These are phyloP conservation scores for Phylloscopus collybita DNA, from an alignment of 2,797 vertebrate species.

Conservation along the genomic window DNA sequence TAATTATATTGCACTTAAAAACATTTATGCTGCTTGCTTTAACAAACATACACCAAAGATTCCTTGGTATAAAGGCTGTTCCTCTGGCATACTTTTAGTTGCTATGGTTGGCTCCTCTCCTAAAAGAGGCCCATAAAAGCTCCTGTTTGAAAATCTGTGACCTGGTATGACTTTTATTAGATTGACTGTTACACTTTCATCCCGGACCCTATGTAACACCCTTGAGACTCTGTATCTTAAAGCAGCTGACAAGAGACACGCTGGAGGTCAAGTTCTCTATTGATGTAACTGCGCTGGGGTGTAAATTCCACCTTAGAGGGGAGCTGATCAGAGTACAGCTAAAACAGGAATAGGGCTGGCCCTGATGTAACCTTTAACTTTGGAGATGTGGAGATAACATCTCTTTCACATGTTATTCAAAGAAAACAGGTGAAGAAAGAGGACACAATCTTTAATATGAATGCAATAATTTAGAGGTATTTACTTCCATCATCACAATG, in stretches of 20 bases:
- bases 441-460: background rate
- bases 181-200: background rate
- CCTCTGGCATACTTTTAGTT: background rate
- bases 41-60: background rate
- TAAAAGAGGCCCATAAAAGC: background rate
- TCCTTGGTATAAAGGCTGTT: background rate
- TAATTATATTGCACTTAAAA: background rate
- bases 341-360: background rate
- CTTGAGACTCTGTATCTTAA: background rate
- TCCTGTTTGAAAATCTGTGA: background rate
- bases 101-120: background rate
- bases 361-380: background rate
- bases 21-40: constrained; percentile 8
- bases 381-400: background rate
- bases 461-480: background rate
- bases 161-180: background rate
- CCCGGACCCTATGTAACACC: background rate
- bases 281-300: background rate
- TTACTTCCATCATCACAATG: background rate
- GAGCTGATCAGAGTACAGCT: background rate
- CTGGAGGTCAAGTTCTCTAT: background rate
- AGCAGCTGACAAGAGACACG: background rate
- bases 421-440: background rate
- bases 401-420: background rate
- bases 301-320: background rate